Conservation (phyloP, 2,113 vertebrate genomes). For the Damaliscus lunatus region DNA sequence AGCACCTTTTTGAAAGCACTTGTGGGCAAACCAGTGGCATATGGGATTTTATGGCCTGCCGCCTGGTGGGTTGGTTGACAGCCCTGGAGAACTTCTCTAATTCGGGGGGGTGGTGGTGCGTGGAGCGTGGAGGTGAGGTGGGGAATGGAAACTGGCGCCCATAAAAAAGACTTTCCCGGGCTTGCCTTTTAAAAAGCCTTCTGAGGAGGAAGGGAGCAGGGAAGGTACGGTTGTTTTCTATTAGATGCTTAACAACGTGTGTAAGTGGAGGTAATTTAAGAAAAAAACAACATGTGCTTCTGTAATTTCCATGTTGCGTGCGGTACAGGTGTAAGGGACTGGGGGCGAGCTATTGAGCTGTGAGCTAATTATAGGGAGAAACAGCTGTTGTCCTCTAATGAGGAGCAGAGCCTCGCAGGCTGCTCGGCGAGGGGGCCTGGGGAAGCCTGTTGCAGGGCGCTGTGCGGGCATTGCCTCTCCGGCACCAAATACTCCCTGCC, state of each 20-base stretch:
- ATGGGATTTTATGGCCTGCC: too few relatives aligned
- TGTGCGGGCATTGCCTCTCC: not conserved
- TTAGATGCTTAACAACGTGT: constrained; percentile 82
- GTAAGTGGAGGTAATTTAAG: constrained; percentile 78
- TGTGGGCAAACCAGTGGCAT: constrained; percentile 69
- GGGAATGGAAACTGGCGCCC: constrained; percentile 51
- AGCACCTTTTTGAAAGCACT: constrained; percentile 75
- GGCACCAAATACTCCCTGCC: constrained; percentile 6
- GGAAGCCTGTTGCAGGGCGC: constrained; percentile 57
- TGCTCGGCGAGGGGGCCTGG: constrained; percentile 27
- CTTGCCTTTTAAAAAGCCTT: constrained; percentile 55
- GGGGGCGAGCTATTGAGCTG: constrained; percentile 83
- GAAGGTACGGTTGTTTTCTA: constrained; percentile 71
- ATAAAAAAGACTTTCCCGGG: constrained; percentile 57
- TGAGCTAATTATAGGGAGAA: constrained; percentile 85
- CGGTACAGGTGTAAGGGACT: constrained; percentile 82
- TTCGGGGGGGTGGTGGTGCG: not conserved
- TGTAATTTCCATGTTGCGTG: constrained; percentile 79
- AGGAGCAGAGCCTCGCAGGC: constrained; percentile 71
- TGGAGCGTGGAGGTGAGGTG: constrained; percentile 52
- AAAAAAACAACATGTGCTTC: constrained; percentile 73
- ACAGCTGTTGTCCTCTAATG: constrained; percentile 86
- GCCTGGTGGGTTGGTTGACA: too few relatives aligned
- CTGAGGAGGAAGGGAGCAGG: constrained; percentile 36
- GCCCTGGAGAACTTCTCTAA: too few relatives aligned